Evolutionary conservation across 1,140 invertebrate genomes (phyloP).

Genomic region (Nymphalis io): DNA sequence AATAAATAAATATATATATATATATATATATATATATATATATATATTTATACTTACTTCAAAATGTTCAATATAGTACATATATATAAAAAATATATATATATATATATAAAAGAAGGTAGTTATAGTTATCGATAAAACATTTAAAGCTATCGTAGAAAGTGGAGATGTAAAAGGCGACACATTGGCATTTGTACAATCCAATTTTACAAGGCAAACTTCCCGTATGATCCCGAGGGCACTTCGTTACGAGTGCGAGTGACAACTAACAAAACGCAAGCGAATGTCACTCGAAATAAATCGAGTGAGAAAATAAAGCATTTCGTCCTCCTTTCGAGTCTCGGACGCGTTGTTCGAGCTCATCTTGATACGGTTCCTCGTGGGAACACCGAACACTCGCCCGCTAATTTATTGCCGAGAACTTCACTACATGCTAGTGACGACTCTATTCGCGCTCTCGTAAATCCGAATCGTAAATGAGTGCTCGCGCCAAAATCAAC

Average conservation of each 20-base stretch:
- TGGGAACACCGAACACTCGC: conserved; percentile 48
- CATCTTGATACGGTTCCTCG: conserved; percentile 55
- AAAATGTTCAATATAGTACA: too few relatives aligned
- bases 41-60: too few relatives aligned
- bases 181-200: conserved; percentile 7
- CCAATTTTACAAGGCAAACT: conserved; percentile 6
- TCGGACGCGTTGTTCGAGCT: conserved; percentile 44
- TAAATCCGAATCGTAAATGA: conserved; percentile 34
- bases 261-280: conserved; percentile 51
- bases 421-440: conserved; percentile 48
- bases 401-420: conserved; percentile 52
- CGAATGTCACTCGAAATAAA: conserved; percentile 53
- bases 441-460: conserved; percentile 50
- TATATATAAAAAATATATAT: too few relatives aligned
- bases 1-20: too few relatives aligned
- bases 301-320: conserved; percentile 53
- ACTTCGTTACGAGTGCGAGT: conserved; percentile 45
- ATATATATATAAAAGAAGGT: not conserved
- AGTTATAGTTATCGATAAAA: not conserved
- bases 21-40: too few relatives aligned
- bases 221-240: conserved; percentile 20
- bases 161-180: conserved; percentile 10
- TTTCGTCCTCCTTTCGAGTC: conserved; percentile 45
- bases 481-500: conserved; percentile 25
- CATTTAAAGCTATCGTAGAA: not conserved